Evolutionary conservation across 2,888 invertebrate genomes (phyloP).

Genomic region (Diabrotica balteata): DNA sequence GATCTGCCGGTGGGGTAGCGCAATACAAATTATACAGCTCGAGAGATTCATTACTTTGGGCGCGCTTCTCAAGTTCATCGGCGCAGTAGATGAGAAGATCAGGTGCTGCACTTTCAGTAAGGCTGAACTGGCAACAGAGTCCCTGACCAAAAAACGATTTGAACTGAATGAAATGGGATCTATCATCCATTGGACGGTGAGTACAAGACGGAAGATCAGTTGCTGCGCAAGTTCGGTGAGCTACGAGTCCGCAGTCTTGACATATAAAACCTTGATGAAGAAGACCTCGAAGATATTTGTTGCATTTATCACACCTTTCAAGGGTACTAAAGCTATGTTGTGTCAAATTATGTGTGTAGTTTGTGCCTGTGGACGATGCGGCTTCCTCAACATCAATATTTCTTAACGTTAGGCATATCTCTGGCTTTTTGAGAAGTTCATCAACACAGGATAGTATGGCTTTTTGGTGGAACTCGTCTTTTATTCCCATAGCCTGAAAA

Average conservation of each 20-base stretch:
- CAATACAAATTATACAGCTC: conserved; percentile 75
- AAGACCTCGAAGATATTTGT: conserved; percentile 73
- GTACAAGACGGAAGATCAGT: conserved; percentile 66
- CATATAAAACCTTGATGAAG: conserved; percentile 76
- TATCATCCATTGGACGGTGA: conserved; percentile 45
- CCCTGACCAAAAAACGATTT: conserved; percentile 68
- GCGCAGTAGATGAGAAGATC: conserved; percentile 64
- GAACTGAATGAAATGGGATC: conserved; percentile 51
- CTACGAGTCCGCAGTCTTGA: conserved; percentile 75
- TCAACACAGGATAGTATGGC: conserved; percentile 73
- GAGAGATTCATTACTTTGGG: conserved; percentile 60
- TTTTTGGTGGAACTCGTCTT: conserved; percentile 76
- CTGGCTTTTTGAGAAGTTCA: conserved; percentile 63
- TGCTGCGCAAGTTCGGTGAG: conserved; percentile 74
- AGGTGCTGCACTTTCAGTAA: conserved; percentile 66
- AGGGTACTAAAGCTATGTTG: conserved; percentile 73
- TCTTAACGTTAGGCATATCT: conserved; percentile 42
- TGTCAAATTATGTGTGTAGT: conserved; percentile 60
- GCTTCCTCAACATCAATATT: conserved; percentile 38
- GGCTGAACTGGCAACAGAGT: conserved; percentile 69
- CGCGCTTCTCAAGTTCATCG: conserved; percentile 68
- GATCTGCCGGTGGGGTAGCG: conserved; percentile 68
- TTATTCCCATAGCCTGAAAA: conserved; percentile 74
- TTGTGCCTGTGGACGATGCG: conserved; percentile 23
- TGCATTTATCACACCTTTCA: conserved; percentile 76